Base-by-base conservation (phyloP, 2,113 vertebrate genomes). In the Cephalopterus ornatus region DNA sequence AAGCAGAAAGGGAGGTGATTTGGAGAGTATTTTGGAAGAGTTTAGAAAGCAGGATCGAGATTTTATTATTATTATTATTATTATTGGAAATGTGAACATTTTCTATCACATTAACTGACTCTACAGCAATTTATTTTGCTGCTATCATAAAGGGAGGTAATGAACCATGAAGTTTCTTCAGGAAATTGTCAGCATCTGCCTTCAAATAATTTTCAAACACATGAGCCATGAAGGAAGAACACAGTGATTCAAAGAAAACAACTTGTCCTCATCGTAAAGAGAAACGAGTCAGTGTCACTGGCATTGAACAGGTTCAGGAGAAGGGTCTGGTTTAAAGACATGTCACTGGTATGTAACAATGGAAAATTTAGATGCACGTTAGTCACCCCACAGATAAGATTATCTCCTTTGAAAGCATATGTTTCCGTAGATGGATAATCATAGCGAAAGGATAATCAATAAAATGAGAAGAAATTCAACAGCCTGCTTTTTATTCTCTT, bases 111-210 rank as follows among this genome's bases (percentile, higher is more conserved):
- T 96, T 95, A 96, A 75, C 94, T 96, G 93, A 97, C 76, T 90
- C 97, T 88, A 96, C 83, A 95, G 96, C 97, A 95, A 97, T 97
- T 97, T 98, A 96, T 97, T 97, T 97, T 90, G 91, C 93, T 95
- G 82, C 88, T 96, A 65, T 93, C 90, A 91, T 97, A 97, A 97
- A 96, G 82, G 93, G 89, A 97, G 89, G 66, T 97, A 97, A 97
- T 97, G 96, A 97, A 95, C 97, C 97, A 93, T 96, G 84, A 95
- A 97, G 93, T 90, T 97, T 96, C 96, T 97, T 96, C 72, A 86
- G 95, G 97, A 97, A 96, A 96, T 93, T 95, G 93, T 97, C 96
- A 95, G 66, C 67, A 87, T 97, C 95, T 94, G 94, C 87, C 95
- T 92, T 88, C 92, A 93, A 95, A 87, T 83, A 96, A 88, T 92